Percentiles rank a stretch among this genome's conserved stretches.
These are phyloP conservation scores for Pheucticus melanocephalus DNA, from an alignment of 2,113 vertebrate species.

Conservation along the genomic window DNA sequence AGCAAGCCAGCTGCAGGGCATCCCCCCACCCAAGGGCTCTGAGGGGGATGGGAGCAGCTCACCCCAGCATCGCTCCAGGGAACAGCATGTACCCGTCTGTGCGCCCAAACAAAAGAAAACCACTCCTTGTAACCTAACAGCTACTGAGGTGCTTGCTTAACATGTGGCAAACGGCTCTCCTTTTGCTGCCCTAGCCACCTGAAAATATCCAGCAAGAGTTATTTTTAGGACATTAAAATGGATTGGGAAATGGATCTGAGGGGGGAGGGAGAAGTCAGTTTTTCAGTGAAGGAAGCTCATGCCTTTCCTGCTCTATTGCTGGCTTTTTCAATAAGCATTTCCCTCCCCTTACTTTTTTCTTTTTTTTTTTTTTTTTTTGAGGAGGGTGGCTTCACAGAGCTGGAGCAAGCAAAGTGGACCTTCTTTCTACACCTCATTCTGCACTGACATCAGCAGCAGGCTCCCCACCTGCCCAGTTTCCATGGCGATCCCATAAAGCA, in stretches of 20 bases:
- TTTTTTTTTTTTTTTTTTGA: neutral
- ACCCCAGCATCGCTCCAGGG: accelerated
- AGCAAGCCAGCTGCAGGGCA: neutral
- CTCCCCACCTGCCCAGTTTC: slow-evolving; percentile 83
- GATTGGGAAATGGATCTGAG: neutral
- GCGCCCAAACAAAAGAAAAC: accelerated
- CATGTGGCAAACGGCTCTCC: neutral
- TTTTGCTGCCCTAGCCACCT: neutral
- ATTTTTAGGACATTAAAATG: slow-evolving; percentile 45
- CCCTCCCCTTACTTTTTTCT: too few relatives aligned
- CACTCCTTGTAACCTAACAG: neutral
- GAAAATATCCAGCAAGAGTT: slow-evolving; percentile 21
- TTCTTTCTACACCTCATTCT: slow-evolving; percentile 61
- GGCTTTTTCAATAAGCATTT: neutral
- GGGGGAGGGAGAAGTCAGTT: neutral
- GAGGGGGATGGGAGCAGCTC: neutral
- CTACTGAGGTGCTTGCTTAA: neutral
- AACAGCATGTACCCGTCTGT: accelerated
- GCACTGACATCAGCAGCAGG: slow-evolving; percentile 71
- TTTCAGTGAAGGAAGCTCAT: neutral
- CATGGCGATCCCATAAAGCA: slow-evolving; percentile 76
- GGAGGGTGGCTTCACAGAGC: neutral
- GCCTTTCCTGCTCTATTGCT: neutral
- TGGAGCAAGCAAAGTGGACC: neutral
- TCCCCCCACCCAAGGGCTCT: neutral